Conservation (phyloP, 2,113 vertebrate genomes). For the Pitta sordida region DNA sequence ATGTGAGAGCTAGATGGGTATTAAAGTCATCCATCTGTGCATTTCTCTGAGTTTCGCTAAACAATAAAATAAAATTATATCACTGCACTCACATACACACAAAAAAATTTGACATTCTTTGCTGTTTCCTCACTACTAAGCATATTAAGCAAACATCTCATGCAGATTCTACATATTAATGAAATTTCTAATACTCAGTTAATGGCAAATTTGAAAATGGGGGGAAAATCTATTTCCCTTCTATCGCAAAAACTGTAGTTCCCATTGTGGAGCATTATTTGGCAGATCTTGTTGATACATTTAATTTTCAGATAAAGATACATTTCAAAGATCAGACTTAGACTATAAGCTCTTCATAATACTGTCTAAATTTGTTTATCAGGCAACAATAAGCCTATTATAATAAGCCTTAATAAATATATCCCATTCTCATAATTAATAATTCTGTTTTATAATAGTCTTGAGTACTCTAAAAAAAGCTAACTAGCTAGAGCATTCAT, state of each 20-base stretch:
- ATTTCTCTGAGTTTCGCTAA: neutral
- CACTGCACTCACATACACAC: neutral
- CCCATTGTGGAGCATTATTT: neutral
- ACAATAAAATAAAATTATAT: neutral
- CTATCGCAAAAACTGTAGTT: neutral
- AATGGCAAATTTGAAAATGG: neutral
- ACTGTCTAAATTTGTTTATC: neutral
- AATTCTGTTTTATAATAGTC: neutral
- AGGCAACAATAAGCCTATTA: neutral
- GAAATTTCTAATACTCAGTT: neutral
- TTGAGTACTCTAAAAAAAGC: neutral
- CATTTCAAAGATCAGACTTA: neutral
- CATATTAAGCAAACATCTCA: neutral
- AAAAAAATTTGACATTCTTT: neutral
- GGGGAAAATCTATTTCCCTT: neutral
- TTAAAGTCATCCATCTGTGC: constrained; percentile 50
- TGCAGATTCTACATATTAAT: neutral
- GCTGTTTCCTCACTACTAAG: neutral
- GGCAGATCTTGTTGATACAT: neutral
- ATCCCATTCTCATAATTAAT: neutral
- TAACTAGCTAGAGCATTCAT: neutral
- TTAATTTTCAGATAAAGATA: neutral
- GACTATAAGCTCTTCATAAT: neutral
- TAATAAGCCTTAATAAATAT: neutral
- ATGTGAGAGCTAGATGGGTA: constrained; percentile 6